phyloP scores from a whole-genome alignment of 1,140 invertebrate genomes.

The Littorina saxatilis region DNA sequence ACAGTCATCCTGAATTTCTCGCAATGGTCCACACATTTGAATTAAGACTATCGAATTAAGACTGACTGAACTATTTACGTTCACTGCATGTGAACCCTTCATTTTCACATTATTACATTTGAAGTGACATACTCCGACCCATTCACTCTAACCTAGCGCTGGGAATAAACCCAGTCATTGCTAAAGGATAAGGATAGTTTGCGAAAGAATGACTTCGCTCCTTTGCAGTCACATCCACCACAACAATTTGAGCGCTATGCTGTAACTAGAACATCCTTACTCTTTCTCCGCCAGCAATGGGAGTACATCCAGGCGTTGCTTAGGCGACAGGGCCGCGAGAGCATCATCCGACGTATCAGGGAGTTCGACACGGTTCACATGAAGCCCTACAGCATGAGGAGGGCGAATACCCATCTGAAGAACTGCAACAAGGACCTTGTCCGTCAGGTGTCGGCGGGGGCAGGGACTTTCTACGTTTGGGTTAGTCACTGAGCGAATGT shows the following conservation, averaged over 20 bases:
- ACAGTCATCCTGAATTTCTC: too few relatives aligned
- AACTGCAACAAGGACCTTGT: conserved; percentile 45
- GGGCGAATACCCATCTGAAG: conserved; percentile 41
- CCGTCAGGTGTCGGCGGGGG: conserved; percentile 52
- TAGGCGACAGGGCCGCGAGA: conserved; percentile 49
- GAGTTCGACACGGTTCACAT: conserved; percentile 51
- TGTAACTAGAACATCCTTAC: not conserved
- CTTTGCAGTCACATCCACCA: not conserved
- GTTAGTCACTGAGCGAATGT: not conserved
- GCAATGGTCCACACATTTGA: too few relatives aligned
- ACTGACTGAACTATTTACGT: too few relatives aligned
- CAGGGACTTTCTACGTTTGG: conserved; percentile 59
- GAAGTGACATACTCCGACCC: too few relatives aligned
- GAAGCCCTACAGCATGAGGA: conserved; percentile 15
- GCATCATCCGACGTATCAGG: conserved; percentile 51
- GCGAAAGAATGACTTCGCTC: not conserved
- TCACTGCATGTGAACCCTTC: too few relatives aligned
- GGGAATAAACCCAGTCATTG: not conserved
- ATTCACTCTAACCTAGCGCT: too few relatives aligned
- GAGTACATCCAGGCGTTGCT: conserved; percentile 51
- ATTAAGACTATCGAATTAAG: too few relatives aligned
- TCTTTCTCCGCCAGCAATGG: conserved; percentile 49
- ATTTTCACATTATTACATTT: too few relatives aligned
- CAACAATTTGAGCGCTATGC: conserved; percentile 17
- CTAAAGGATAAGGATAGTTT: not conserved